Evolutionary conservation across 2,113 vertebrate genomes (phyloP).

Genomic region (Antidorcas marsupialis): DNA sequence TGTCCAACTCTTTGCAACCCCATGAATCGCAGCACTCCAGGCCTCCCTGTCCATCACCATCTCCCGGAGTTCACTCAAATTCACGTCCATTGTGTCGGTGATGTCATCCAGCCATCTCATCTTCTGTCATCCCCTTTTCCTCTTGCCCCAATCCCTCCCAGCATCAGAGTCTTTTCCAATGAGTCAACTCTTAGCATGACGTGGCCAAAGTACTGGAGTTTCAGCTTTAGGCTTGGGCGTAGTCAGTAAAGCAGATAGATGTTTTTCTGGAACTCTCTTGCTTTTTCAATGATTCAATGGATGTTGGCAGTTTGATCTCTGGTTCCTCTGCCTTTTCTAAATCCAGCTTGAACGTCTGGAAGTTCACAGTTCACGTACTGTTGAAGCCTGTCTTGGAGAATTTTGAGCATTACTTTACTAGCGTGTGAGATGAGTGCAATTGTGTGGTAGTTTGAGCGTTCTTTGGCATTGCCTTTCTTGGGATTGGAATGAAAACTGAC

Average conservation of each 20-base stretch:
- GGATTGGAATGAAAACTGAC: not conserved
- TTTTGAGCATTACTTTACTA: not conserved
- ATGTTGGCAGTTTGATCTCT: not conserved
- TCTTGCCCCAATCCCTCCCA: too few species aligned
- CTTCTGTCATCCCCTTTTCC: too few species aligned
- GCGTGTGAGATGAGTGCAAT: not conserved
- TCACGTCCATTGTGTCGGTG: rapidly evolving
- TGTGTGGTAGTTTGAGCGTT: not conserved
- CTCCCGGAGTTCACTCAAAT: too few species aligned
- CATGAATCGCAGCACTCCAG: too few species aligned
- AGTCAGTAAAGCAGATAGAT: not conserved
- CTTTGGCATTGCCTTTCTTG: not conserved
- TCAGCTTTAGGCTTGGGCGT: not conserved
- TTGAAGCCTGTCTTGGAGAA: not conserved
- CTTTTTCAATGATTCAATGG: not conserved
- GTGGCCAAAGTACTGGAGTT: too few species aligned
- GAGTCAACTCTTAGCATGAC: too few species aligned
- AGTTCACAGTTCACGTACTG: not conserved
- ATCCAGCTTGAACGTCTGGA: not conserved
- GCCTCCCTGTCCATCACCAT: too few species aligned
- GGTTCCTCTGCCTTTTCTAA: not conserved
- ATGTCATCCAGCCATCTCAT: too few species aligned
- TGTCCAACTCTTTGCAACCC: too few species aligned
- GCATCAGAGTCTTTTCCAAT: too few species aligned
- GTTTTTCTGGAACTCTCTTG: not conserved